Evolutionary conservation across 2,797 vertebrate genomes (phyloP).

Genomic region (Dryobates pubescens): DNA sequence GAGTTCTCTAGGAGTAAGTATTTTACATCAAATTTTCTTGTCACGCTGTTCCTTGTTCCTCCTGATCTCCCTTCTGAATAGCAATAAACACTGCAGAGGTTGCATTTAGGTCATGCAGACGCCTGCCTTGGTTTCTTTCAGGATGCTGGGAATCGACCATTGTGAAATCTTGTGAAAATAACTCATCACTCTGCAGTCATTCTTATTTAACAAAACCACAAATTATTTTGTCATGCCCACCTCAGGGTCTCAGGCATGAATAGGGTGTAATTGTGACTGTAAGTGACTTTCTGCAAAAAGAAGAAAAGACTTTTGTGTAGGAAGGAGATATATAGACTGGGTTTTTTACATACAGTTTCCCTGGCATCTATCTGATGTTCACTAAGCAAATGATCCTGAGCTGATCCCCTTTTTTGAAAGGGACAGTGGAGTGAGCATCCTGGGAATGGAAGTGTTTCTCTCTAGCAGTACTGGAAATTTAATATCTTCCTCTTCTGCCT

Average conservation of each 20-base stretch:
- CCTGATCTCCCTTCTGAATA: neutral
- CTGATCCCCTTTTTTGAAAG: neutral
- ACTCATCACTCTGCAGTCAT: neutral
- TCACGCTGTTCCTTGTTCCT: neutral
- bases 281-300: neutral
- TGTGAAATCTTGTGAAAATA: neutral
- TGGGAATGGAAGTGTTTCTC: neutral
- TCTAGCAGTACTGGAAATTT: neutral
- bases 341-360: neutral
- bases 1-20: neutral
- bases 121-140: neutral
- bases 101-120: neutral
- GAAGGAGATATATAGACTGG: neutral
- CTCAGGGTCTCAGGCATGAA: neutral
- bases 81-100: neutral
- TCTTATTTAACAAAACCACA: neutral
- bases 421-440: neutral
- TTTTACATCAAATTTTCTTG: neutral
- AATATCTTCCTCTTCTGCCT: constrained; percentile 10
- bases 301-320: neutral
- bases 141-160: neutral
- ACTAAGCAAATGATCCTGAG: neutral
- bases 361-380: neutral
- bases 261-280: neutral
- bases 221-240: neutral